Conservation (phyloP, 2,888 invertebrate genomes). For the Lasioglossum pauxillum region DNA sequence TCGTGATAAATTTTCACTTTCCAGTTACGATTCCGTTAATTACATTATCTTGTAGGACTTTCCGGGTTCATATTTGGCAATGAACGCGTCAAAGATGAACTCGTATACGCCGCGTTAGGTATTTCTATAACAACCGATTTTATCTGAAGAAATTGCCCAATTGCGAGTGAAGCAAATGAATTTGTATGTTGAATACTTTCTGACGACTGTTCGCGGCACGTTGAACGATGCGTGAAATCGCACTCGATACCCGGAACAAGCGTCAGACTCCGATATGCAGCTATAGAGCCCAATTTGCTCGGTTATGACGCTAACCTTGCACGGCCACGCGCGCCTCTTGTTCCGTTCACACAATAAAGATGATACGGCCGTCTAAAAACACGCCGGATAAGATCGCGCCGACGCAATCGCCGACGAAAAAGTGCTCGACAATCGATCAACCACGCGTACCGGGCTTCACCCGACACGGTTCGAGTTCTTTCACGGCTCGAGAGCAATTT, state of each 20-base stretch:
- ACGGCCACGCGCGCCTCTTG: background rate
- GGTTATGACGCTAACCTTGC: constrained; percentile 1
- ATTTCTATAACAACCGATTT: too few relatives aligned
- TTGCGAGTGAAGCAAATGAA: background rate
- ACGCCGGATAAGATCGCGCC: constrained; percentile 6
- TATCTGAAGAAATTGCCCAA: background rate
- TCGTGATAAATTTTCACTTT: too few relatives aligned
- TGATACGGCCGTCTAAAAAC: background rate
- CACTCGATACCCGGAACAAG: background rate
- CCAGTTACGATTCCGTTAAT: too few relatives aligned
- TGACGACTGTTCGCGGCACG: background rate
- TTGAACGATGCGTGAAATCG: background rate
- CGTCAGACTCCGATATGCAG: background rate
- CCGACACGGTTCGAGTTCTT: constrained; percentile 5
- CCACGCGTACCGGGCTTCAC: constrained; percentile 15
- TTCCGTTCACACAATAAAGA: constrained; percentile 8
- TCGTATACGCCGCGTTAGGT: too few relatives aligned
- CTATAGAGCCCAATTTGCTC: background rate
- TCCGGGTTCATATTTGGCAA: too few relatives aligned
- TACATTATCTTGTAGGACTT: too few relatives aligned
- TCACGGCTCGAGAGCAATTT: background rate
- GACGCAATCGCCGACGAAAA: constrained; percentile 9
- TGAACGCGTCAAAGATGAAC: too few relatives aligned
- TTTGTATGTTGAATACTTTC: background rate
- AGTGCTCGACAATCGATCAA: constrained; percentile 20